Evolutionary conservation across 2,888 invertebrate genomes (phyloP).

Genomic region (Tinea pellionella): DNA sequence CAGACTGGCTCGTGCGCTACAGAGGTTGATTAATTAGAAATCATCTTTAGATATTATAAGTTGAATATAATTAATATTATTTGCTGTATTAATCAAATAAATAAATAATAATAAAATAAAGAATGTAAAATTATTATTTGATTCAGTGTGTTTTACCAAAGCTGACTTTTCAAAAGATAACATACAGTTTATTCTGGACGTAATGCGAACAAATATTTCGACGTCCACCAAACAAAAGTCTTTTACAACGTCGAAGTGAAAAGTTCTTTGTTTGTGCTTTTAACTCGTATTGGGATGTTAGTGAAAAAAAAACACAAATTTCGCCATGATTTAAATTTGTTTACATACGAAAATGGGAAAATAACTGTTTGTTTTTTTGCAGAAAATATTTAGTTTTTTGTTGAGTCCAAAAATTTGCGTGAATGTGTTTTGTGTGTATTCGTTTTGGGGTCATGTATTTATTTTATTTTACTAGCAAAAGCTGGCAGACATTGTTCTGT

Average conservation of each 20-base stretch:
- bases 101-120: too few species aligned
- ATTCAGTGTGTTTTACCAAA: constrained; percentile 17
- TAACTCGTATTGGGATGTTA: constrained; percentile 22
- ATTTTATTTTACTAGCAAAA: too few species aligned
- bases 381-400: not conserved
- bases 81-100: too few species aligned
- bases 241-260: constrained; percentile 29
- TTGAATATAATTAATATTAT: too few species aligned
- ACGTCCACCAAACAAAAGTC: not conserved
- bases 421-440: too few species aligned
- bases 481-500: too few species aligned
- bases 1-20: too few species aligned
- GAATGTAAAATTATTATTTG: too few species aligned
- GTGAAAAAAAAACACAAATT: constrained; percentile 25
- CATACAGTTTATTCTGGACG: not conserved
- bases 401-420: too few species aligned
- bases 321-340: constrained; percentile 35
- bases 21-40: too few species aligned
- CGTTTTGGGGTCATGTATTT: too few species aligned
- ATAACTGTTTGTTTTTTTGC: constrained; percentile 13
- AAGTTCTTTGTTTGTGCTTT: constrained; percentile 42
- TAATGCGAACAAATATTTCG: constrained; percentile 4
- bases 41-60: too few species aligned
- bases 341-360: constrained; percentile 27
- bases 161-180: constrained; percentile 18